phyloP scores from a whole-genome alignment of 2,113 vertebrate genomes.

The Tamias sibiricus region DNA sequence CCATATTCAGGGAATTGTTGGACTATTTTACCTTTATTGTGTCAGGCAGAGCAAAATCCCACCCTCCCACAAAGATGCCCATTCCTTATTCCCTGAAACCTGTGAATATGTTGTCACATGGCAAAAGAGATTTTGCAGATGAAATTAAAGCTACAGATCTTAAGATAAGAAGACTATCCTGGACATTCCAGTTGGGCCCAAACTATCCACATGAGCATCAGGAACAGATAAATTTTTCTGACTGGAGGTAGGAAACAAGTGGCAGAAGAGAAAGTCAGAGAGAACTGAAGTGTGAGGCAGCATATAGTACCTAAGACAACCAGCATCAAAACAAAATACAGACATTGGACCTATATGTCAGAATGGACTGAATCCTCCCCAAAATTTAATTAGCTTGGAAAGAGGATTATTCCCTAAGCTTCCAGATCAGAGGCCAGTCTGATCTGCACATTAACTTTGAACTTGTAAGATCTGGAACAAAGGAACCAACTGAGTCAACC shows the following conservation, averaged over 20 bases:
- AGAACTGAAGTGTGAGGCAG: not conserved
- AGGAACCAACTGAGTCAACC: not conserved
- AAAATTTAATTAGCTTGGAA: not conserved
- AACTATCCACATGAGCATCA: not conserved
- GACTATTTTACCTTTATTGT: not conserved
- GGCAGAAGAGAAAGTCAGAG: not conserved
- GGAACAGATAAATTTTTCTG: not conserved
- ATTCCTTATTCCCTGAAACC: not conserved
- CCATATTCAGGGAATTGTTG: not conserved
- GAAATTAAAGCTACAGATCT: not conserved
- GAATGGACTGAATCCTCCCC: not conserved
- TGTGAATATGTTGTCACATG: not conserved
- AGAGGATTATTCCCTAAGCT: not conserved
- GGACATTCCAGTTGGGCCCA: not conserved
- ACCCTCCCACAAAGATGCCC: not conserved
- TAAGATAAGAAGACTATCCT: not conserved
- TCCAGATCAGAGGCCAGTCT: not conserved
- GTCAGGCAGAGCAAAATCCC: not conserved
- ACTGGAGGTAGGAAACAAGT: not conserved
- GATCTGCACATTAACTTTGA: not conserved
- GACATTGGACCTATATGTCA: not conserved
- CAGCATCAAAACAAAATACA: not conserved
- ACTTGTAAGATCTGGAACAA: not conserved
- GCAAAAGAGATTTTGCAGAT: not conserved
- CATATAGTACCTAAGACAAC: not conserved